A percentile compares a stretch with the other conserved stretches of the same genome.
Evolutionary conservation across 1,140 invertebrate genomes (phyloP).

Genomic region (Cydia splendana): DNA sequence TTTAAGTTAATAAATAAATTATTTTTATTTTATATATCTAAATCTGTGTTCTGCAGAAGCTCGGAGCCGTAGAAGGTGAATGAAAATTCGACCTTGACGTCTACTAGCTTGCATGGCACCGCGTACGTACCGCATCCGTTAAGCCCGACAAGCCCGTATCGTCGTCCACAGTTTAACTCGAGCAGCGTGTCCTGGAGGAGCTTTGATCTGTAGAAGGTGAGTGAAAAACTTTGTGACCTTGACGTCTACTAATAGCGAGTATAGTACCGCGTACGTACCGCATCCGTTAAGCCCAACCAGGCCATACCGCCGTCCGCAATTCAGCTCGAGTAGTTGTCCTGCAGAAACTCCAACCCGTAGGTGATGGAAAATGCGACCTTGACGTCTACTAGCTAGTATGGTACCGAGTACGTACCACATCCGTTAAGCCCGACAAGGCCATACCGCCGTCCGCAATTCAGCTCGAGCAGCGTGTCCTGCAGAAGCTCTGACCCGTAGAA

Average conservation of each 20-base stretch:
- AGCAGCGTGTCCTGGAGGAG: conserved; percentile 96
- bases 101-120: conserved; percentile 68
- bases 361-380: conserved; percentile 81
- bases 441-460: conserved; percentile 98
- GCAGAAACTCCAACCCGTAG: conserved; percentile 96
- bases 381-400: background rate
- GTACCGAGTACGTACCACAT: conserved; percentile 82
- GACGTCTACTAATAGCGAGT: conserved; percentile 85
- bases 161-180: conserved; percentile 97
- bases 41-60: conserved; percentile 97
- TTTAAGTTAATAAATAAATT: too few relatives aligned
- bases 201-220: conserved; percentile 98
- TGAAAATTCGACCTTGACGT: conserved; percentile 98
- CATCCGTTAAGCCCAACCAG: conserved; percentile 97
- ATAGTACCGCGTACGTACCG: conserved; percentile 78
- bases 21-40: too few relatives aligned
- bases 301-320: conserved; percentile 97
- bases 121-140: conserved; percentile 92
- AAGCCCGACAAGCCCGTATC: conserved; percentile 97
- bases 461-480: conserved; percentile 96
- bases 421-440: conserved; percentile 98
- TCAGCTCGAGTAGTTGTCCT: conserved; percentile 97
- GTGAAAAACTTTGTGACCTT: conserved; percentile 99
- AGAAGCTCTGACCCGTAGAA: conserved; percentile 98
- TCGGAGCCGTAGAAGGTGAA: conserved; percentile 99